Percentiles rank a stretch among this genome's conserved stretches.
phyloP scores from a whole-genome alignment of 2,888 invertebrate species.

The Sminthurinus aureus region DNA sequence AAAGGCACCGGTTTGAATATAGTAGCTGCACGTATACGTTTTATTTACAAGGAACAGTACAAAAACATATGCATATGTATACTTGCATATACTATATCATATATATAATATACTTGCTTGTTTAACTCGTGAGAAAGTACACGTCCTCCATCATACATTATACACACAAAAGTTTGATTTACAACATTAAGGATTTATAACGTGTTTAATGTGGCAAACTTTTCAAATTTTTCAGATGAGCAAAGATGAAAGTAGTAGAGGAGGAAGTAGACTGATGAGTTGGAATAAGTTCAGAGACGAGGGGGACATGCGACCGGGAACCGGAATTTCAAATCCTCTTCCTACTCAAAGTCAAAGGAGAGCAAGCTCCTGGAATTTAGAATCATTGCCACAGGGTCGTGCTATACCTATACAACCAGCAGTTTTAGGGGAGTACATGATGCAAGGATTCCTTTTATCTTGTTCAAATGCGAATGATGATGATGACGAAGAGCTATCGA shows the following conservation, averaged over 20 bases:
- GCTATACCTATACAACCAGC: conserved; percentile 62
- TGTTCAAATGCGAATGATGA: conserved; percentile 52
- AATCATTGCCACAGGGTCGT: conserved; percentile 62
- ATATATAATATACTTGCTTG: too few relatives aligned
- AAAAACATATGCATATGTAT: too few relatives aligned
- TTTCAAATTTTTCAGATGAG: conserved; percentile 39
- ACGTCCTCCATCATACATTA: too few relatives aligned
- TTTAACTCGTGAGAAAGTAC: too few relatives aligned
- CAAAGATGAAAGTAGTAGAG: conserved; percentile 39
- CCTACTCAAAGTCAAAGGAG: not conserved
- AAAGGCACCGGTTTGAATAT: too few relatives aligned
- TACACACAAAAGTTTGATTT: too few relatives aligned
- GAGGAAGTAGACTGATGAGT: conserved; percentile 24
- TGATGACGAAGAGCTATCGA: conserved; percentile 36
- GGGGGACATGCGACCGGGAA: not conserved
- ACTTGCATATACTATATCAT: too few relatives aligned
- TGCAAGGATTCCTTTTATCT: conserved; percentile 88
- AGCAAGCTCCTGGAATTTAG: conserved; percentile 31
- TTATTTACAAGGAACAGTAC: too few relatives aligned
- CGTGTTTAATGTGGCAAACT: not conserved
- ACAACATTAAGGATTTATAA: too few relatives aligned
- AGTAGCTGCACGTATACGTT: too few relatives aligned
- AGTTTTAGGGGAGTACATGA: conserved; percentile 70
- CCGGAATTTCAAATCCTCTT: not conserved
- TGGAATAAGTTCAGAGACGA: not conserved